Evolutionary conservation across 1,140 invertebrate species (phyloP).

Genomic region (Eriosoma lanigerum): DNA sequence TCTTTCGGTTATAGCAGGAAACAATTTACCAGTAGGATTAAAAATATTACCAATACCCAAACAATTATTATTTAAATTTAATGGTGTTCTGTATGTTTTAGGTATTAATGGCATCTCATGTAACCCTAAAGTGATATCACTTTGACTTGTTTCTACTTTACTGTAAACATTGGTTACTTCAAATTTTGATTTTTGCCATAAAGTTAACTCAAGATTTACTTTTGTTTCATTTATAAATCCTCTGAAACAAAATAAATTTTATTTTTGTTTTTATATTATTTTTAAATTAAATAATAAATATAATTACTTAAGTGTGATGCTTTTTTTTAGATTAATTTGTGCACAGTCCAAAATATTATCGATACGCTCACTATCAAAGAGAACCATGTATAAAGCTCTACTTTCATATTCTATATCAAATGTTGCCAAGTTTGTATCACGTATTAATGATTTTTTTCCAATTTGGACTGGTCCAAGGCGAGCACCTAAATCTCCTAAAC

Average conservation of each 20-base stretch:
- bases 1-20: slow-evolving; percentile 59
- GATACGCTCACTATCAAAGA: slow-evolving; percentile 77
- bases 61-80: slow-evolving; percentile 60
- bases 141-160: slow-evolving; percentile 57
- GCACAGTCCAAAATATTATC: slow-evolving; percentile 83
- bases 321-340: slow-evolving; percentile 70
- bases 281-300: not conserved
- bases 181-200: slow-evolving; percentile 81
- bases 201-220: slow-evolving; percentile 75
- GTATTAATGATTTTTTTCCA: slow-evolving; percentile 67
- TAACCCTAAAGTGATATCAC: slow-evolving; percentile 67
- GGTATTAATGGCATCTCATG: slow-evolving; percentile 65
- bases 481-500: slow-evolving; percentile 75
- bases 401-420: slow-evolving; percentile 70
- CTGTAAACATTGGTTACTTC: slow-evolving; percentile 73
- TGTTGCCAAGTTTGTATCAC: slow-evolving; percentile 69
- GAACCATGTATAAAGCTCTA: slow-evolving; percentile 78
- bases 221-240: slow-evolving; percentile 76
- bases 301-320: slow-evolving; percentile 71
- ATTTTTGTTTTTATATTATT: slow-evolving; percentile 39
- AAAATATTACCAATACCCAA: slow-evolving; percentile 64
- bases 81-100: slow-evolving; percentile 41
- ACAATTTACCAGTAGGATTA: slow-evolving; percentile 65
- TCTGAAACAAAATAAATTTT: slow-evolving; percentile 60
- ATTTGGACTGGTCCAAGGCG: slow-evolving; percentile 76